phyloP scores from a whole-genome alignment of 1,140 invertebrate species.

The Mylabris phalerata region DNA sequence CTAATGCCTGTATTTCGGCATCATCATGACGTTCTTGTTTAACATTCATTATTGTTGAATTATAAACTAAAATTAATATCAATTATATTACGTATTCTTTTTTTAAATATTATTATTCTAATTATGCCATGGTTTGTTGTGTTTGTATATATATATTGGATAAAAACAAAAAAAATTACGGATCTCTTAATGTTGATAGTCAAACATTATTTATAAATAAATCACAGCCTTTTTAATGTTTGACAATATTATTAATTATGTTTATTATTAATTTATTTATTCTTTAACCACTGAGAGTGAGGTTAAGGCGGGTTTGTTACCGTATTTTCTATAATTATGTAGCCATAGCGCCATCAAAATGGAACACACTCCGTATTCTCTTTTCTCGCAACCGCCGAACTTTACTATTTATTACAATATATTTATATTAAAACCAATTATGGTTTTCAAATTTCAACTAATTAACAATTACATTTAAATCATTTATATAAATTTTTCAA shows the following conservation, averaged over 20 bases:
- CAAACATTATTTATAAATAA: neutral
- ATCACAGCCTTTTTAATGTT: neutral
- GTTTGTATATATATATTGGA: neutral
- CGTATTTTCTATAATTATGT: conserved; percentile 33
- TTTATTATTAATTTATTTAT: neutral
- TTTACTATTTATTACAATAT: conserved; percentile 1
- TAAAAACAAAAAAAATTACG: neutral
- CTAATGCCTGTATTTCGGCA: conserved; percentile 76
- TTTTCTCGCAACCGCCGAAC: neutral
- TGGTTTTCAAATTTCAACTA: neutral
- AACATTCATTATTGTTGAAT: conserved; percentile 41
- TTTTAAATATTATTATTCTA: too few species aligned
- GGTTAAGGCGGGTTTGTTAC: conserved; percentile 35
- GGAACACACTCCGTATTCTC: conserved; percentile 25
- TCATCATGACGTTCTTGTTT: conserved; percentile 80
- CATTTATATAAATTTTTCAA: neutral
- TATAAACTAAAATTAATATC: too few species aligned
- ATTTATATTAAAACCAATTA: neutral
- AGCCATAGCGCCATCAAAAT: conserved; percentile 38
- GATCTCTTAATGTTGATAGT: neutral
- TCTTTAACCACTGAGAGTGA: conserved; percentile 24
- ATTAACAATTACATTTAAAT: conserved; percentile 1
- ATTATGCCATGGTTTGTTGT: neutral
- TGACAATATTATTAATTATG: neutral
- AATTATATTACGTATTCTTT: too few species aligned